Base-by-base conservation (phyloP, 2,113 vertebrate species). In the Regulus satrapa region DNA sequence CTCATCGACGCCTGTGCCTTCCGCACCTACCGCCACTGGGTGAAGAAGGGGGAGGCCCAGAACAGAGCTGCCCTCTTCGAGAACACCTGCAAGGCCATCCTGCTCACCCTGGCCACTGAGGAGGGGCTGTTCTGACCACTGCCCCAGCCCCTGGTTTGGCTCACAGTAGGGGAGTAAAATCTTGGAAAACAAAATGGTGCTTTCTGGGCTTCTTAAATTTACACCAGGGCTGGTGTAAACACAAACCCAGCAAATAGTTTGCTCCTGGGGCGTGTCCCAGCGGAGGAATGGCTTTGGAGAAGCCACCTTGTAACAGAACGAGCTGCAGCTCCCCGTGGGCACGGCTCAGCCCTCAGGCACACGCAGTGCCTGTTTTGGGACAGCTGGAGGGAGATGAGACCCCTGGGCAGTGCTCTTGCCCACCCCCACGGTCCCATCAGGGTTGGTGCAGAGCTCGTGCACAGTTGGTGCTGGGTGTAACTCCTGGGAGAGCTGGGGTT, bases 11-110 rank as follows among this genome's bases (percentile, higher is more conserved):
- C 98, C 86, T 99, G 98, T 1, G 99, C 99, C 11, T 99, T 99
- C 98, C 98, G 99, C 84, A 99, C 99, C 94, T 99, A 99, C 5
- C 99, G 99, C 83, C 99, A 99, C 97, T 99, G 99, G 99, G 99
- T 99, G 85, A 99, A 99, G 98, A 99, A 99, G 79, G 99, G 99
- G 29, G 99, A 99, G 94, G 98, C 99, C 2, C 99, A 99, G 98
- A 99, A 99, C 98, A 98, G 99, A 92, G 99, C 99, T 0, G 99
- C 99, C 17, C 98, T 99, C 87, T 99, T 99, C 4, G 99, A 99
- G 98, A 99, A 99, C 98, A 99, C 98, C 17, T 99, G 99, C 77
- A 99, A 99, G 91, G 98, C 98, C 15, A 97, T 99, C 90, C 97
- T 99, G 94, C 97, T 99, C 49, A 99, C 99, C 10, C 85, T 99